Base-by-base conservation (phyloP, 1,140 invertebrate species). In the Trichonephila clavata region DNA sequence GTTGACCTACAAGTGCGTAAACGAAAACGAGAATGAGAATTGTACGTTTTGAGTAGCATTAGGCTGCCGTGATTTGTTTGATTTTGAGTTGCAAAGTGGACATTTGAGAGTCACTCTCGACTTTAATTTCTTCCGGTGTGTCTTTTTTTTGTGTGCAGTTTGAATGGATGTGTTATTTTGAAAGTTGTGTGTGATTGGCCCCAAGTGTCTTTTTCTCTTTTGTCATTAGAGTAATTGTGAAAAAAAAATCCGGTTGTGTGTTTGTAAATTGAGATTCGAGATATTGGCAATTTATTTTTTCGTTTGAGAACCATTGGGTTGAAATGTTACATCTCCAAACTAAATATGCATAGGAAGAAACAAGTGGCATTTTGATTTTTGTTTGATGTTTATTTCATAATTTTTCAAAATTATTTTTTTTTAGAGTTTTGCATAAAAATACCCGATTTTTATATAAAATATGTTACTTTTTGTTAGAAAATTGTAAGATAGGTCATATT, bases 11-110 rank as follows among this genome's bases (percentile, higher is more conserved):
- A 20, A 32, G 32, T 16, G 71, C 39, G 16, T 77, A 32, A 77
- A 77, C 71, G 71, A 77, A 77, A 77, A 77, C 32, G 71, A 77
- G 27, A 39, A 77, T 24, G 16, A 77, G 32, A 77, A 32, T 68
- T 27, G n/a, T n/a, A 68, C 65, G 10, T 68, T 27, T 68, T 68
- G 32, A 77, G 27, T 5, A 77, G 24, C 27, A 24, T n/a, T 63
- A 21, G 10, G 10, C 27, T 5, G 1, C 27, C 39, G 71, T 32
- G 24, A 77, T 77, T 77, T 77, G 71, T 77, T 50, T 77, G 71
- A 77, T 39, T 77, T 77, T 77, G 27, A 32, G 6, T 27, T 77
- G 24, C 13, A 20, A 39, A 77, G 39, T 77, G 50, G 71, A 77
- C 71, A 77, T 77, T 77, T 4, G 16, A 18, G 32, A 77, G 18